Base-by-base conservation (phyloP, 2,888 invertebrate genomes). In the Cartodere bifasciata region DNA sequence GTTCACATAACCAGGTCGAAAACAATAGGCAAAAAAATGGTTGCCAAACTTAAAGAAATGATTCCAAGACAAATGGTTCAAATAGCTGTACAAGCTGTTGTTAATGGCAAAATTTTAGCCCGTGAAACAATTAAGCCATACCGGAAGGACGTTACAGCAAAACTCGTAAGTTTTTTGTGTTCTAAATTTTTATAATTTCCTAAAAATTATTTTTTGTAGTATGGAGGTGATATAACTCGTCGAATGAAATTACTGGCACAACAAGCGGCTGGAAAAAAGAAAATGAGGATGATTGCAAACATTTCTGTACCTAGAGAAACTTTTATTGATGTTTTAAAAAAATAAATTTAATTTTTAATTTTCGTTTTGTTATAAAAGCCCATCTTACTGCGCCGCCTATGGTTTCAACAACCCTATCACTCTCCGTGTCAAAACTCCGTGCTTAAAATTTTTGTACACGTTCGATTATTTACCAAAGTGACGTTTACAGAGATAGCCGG, bases 251-350 rank as follows among this genome's bases (percentile, higher is more conserved):
- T 97, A 16, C 58, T 97, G 12, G 78, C 77, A 38, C 75, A 82
- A 50, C 97, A 98, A 65, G 71, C 84, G 1, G 91, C 91, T 48
- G 95, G 95, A 4, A 97, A 97, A 58, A 88, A 86, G 59, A 79
- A 79, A 58, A 83, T 97, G 86, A 73, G 84, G 49, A 76, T 78
- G 68, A 70, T 94, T 36, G 94, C 91, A 27, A 90, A 88, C 53
- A 82, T 98, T 42, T 75, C 81, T 48, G 67, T 97, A 44, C 92
- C 95, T 2, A 74, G 88, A 55, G 82, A 95, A 55, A 90, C 91
- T 2, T 97, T 97, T 57, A 84, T 95, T 43, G 79, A 88, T 60
- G 78, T 94, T 31, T 63, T 95, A 20, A 90, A 86, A 55, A 75
- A 70, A 64, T 80, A 65, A 34, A 21, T 17, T 20, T 9, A 6